A percentile compares a stretch with the other conserved stretches of the same genome.
Conservation (phyloP, 1,140 invertebrate genomes). For the Akabosia matsudoensis region DNA sequence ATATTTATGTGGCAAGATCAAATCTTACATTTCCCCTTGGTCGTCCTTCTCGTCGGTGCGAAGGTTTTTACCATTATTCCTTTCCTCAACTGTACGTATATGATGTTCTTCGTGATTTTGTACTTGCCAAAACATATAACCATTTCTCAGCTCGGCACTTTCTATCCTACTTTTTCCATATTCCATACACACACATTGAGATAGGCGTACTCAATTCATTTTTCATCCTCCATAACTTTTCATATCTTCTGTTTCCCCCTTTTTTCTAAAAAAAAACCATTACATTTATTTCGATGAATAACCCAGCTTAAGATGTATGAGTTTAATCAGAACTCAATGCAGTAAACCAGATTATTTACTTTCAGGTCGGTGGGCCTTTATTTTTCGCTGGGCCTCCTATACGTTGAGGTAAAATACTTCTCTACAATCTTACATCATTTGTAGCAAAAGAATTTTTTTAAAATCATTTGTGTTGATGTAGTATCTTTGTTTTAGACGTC, state of each 20-base stretch:
- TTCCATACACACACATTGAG: not conserved
- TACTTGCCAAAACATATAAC: not conserved
- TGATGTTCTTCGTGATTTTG: not conserved
- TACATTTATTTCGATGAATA: not conserved
- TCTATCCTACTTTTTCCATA: not conserved
- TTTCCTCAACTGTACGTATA: not conserved
- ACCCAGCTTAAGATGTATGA: constrained; percentile 1
- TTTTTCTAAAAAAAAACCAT: not conserved
- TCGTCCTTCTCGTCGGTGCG: not conserved
- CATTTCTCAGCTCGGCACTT: not conserved
- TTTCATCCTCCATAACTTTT: constrained; percentile 5
- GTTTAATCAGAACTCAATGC: constrained; percentile 7
- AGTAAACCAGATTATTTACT: too few species aligned
- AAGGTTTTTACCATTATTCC: not conserved
- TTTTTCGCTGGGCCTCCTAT: not conserved
- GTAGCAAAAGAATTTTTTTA: too few species aligned
- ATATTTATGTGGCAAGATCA: constrained; percentile 22
- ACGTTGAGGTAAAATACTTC: too few species aligned
- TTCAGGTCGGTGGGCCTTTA: not conserved
- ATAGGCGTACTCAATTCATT: not conserved
- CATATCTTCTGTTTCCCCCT: not conserved
- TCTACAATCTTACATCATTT: too few species aligned
- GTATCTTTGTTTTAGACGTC: too few species aligned
- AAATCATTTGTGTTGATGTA: too few species aligned
- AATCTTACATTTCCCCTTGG: constrained; percentile 20